Base-by-base conservation (phyloP, 2,113 vertebrate genomes). In the Eulacestoma nigropectus region DNA sequence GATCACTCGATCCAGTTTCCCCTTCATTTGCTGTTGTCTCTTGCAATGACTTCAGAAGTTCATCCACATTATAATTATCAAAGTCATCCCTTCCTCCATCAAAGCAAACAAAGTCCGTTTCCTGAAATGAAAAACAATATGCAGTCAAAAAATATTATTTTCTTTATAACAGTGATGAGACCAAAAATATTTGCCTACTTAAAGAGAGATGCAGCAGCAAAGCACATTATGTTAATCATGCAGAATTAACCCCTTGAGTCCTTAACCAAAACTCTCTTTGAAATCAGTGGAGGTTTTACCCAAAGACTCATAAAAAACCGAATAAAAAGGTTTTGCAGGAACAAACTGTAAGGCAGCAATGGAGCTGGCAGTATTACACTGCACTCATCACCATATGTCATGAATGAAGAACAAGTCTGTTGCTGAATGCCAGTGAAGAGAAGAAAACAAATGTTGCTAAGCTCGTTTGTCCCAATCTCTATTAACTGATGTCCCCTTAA, bases 21-120 rank as follows among this genome's bases (percentile, higher is more conserved):
- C 22, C 87, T 88, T 82, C 84, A 64, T 57, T 76, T 64, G 37
- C 69, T 47, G 8, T 21, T 3, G 39, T 94, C 63, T 95, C 90
- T 90, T 96, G 89, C 60, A 91, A 96, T 89, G 88, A 97, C 37
- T 96, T 97, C 95, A 99, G 95, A 83, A 99, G 97, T 16, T 97
- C 97, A 95, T 99, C 98, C 78, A 99, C 47, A 13, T 99, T 97
- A 44, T 99, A 99, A 92, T 94, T 99, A 84, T 99, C 97, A 97
- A 99, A 99, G 93, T 98, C 98, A 96, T 99, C 98, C 87, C 81
- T 98, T 97, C 98, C 99, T 5, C 98, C 98, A 85, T 99, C 98
- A 95, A 99, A 99, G 97, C 99, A 99, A 96, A 99, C 98, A 95
- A 99, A 99, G 97, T 99, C 99, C 41, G 99, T 99, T 97, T 99